Base-by-base conservation (phyloP, 2,888 invertebrate species). In the Diarsia rubi region DNA sequence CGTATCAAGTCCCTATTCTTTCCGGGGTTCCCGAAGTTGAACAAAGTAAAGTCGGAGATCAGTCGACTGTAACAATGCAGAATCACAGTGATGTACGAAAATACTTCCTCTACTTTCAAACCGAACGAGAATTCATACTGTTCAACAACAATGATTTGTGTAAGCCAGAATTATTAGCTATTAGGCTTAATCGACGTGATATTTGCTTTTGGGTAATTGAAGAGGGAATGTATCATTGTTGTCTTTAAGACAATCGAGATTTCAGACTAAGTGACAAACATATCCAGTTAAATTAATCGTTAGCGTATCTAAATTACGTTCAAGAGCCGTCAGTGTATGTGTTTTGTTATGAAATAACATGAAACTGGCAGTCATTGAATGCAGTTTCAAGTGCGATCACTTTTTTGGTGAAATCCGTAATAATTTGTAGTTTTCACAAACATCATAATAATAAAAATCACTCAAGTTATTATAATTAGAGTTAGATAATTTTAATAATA, bases 41-140 rank as follows among this genome's bases (percentile, higher is more conserved):
- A 86, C 81, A 79, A 83, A 86, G 84, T 85, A 78, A 87, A 83
- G 79, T 75, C 27, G 63, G 57, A 73, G 86, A 86, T 86, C 86
- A 86, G 86, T 71, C 88, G 66, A 73, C 68, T 81, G 84, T 83
- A 86, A 88, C 81, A 83, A 83, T 81, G 84, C 79, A 79, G 75
- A 81, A 81, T 86, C 88, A 83, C 79, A 79, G 88, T 87, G 86
- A 87, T 83, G 74, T 87, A 81, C 73, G 67, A 75, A 86, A 86
- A 86, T 37, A 83, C 72, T 64, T 54, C 63, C 57, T 64, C 72
- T 52, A 70, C 74, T 75, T 49, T 37, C 42, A 67, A 78, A 68
- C 57, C 47, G 66, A 65, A 73, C 31, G 57, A 73, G 73, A 74
- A 78, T n/a, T n/a, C n/a, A n/a, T 75, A 74, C 66, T 72, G 75